Conservation (phyloP, 1,140 invertebrate genomes). For the Carcinoscorpius rotundicauda region DNA sequence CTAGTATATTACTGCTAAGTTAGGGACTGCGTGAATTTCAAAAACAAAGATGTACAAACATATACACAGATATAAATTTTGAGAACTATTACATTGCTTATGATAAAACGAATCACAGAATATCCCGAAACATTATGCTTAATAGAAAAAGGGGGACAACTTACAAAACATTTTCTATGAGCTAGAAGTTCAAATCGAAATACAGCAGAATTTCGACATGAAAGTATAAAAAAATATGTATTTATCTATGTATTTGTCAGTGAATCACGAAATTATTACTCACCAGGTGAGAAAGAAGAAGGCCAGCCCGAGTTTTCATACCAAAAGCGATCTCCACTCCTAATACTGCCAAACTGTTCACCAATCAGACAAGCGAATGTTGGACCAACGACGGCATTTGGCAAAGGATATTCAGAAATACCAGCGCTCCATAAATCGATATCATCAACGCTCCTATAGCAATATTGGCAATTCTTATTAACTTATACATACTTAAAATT, state of each 20-base stretch:
- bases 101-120: no score
- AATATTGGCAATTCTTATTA: no score
- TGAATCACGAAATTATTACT: background rate
- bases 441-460: slow-evolving; percentile 57
- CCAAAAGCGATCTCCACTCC: slow-evolving; percentile 32
- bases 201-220: background rate
- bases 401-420: slow-evolving; percentile 41
- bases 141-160: no score
- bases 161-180: no score
- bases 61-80: no score
- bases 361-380: slow-evolving; percentile 48
- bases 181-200: slow-evolving; percentile 41
- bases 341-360: slow-evolving; percentile 44
- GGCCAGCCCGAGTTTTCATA: slow-evolving; percentile 24
- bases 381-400: slow-evolving; percentile 42
- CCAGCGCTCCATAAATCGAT: slow-evolving; percentile 88
- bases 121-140: no score
- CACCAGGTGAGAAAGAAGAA: slow-evolving; percentile 21
- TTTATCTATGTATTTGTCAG: background rate
- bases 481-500: no score
- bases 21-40: background rate
- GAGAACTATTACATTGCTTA: no score
- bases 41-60: no score
- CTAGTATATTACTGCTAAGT: no score
- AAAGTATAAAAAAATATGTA: background rate